A percentile compares a stretch with the other conserved stretches of the same genome.
Conservation (phyloP, 2,888 invertebrate genomes). For the Adelognathus sp. region DNA sequence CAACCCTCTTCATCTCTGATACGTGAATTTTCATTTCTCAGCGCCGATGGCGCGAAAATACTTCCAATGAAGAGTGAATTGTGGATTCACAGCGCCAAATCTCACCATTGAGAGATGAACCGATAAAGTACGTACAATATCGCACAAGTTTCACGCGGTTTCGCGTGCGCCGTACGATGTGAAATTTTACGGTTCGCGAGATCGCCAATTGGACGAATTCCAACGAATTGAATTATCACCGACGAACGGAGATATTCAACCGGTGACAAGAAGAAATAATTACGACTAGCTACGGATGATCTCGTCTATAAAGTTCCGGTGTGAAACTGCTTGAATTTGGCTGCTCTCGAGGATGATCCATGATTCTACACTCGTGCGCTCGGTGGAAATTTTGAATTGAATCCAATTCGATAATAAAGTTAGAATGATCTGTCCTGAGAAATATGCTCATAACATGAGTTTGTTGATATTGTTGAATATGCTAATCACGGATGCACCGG, state of each 20-base stretch:
- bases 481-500: too few species aligned
- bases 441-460: too few species aligned
- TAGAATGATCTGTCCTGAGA: too few species aligned
- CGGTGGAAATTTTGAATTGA: too few species aligned
- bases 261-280: neutral
- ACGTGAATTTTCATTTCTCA: neutral
- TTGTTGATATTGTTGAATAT: too few species aligned
- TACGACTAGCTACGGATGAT: neutral
- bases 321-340: neutral
- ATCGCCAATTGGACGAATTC: conserved; percentile 30
- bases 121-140: conserved; percentile 15
- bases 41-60: neutral
- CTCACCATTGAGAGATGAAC: neutral
- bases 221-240: conserved; percentile 44
- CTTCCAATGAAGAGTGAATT: neutral
- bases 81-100: conserved; percentile 10
- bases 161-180: neutral
- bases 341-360: too few species aligned
- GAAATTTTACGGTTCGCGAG: conserved; percentile 29
- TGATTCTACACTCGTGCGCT: too few species aligned
- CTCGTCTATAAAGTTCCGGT: neutral
- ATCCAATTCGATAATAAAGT: too few species aligned
- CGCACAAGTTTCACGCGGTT: neutral
- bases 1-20: neutral
- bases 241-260: neutral